Percentiles rank a stretch among this genome's conserved stretches.
Evolutionary conservation across 2,888 invertebrate species (phyloP).

Genomic region (Cheilosia scutellata): DNA sequence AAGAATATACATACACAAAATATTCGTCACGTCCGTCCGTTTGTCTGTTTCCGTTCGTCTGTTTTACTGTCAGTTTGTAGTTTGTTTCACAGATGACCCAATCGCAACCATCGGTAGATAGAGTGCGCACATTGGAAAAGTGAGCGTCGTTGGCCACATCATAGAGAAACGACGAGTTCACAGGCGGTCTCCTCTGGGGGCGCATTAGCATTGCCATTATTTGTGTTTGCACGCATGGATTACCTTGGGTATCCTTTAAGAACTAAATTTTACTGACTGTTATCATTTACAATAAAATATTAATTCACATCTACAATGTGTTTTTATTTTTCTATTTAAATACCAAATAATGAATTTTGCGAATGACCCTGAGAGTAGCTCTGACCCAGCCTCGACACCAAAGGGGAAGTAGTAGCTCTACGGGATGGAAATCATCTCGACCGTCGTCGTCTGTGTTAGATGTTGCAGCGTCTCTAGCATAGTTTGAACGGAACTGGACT

Average conservation of each 20-base stretch:
- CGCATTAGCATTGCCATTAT: conserved; percentile 75
- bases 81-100: conserved; percentile 39
- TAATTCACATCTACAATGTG: conserved; percentile 65
- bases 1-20: conserved; percentile 75
- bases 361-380: conserved; percentile 77
- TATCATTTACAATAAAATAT: conserved; percentile 61
- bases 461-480: conserved; percentile 53
- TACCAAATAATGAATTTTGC: conserved; percentile 77
- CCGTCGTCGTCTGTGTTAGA: conserved; percentile 36
- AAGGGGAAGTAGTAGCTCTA: conserved; percentile 35
- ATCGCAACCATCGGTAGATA: conserved; percentile 53
- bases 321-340: conserved; percentile 43
- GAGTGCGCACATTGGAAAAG: conserved; percentile 46
- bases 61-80: conserved; percentile 1
- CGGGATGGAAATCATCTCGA: conserved; percentile 58
- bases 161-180: conserved; percentile 35
- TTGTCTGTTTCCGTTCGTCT: conserved; percentile 35
- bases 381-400: conserved; percentile 77
- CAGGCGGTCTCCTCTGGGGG: conserved; percentile 71
- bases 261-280: conserved; percentile 69
- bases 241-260: conserved; percentile 67
- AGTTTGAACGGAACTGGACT: conserved; percentile 31
- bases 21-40: conserved; percentile 44
- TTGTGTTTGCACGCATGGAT: conserved; percentile 68
- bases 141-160: conserved; percentile 61